phyloP scores from a whole-genome alignment of 2,888 invertebrate species.

The Chirona hameri region DNA sequence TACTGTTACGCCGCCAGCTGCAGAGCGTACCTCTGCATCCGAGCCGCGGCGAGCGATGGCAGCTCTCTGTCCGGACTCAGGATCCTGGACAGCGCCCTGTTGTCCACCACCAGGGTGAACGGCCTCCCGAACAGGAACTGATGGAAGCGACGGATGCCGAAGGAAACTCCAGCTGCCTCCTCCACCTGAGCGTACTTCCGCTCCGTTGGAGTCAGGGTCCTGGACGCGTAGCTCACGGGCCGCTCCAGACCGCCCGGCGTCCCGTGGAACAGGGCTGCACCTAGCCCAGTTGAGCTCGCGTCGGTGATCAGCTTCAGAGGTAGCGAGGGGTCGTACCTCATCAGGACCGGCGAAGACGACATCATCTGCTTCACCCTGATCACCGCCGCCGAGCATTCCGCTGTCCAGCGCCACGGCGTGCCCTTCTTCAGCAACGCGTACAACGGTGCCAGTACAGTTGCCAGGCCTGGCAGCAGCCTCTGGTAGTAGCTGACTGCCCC shows the following conservation, averaged over 20 bases:
- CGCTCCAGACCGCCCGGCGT: slow-evolving; percentile 45
- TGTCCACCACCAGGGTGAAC: slow-evolving; percentile 35
- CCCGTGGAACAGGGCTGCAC: slow-evolving; percentile 45
- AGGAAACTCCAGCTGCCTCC: slow-evolving; percentile 32
- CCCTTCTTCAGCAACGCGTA: slow-evolving; percentile 37
- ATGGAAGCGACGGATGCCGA: slow-evolving; percentile 35
- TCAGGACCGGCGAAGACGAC: background rate
- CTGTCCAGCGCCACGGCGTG: slow-evolving; percentile 41
- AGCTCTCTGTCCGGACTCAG: slow-evolving; percentile 44
- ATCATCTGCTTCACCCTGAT: background rate
- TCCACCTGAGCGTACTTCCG: slow-evolving; percentile 34
- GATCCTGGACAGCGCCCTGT: slow-evolving; percentile 42
- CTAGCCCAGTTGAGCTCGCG: slow-evolving; percentile 41
- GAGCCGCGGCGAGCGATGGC: slow-evolving; percentile 43
- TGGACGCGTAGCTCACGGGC: slow-evolving; percentile 47
- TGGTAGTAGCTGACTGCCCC: slow-evolving; percentile 43
- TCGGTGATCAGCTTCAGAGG: background rate
- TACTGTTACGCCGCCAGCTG: slow-evolving; percentile 45
- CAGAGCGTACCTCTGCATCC: slow-evolving; percentile 44
- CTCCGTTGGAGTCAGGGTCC: slow-evolving; percentile 23
- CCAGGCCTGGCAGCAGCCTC: slow-evolving; percentile 42
- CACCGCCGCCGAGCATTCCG: background rate
- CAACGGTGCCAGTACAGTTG: slow-evolving; percentile 39
- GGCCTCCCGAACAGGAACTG: slow-evolving; percentile 34
- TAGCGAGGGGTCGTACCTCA: background rate